Percentiles rank a stretch among this genome's conserved stretches.
These are phyloP conservation scores for Egretta garzetta DNA, from an alignment of 2,113 vertebrate species.

Conservation along the genomic window DNA sequence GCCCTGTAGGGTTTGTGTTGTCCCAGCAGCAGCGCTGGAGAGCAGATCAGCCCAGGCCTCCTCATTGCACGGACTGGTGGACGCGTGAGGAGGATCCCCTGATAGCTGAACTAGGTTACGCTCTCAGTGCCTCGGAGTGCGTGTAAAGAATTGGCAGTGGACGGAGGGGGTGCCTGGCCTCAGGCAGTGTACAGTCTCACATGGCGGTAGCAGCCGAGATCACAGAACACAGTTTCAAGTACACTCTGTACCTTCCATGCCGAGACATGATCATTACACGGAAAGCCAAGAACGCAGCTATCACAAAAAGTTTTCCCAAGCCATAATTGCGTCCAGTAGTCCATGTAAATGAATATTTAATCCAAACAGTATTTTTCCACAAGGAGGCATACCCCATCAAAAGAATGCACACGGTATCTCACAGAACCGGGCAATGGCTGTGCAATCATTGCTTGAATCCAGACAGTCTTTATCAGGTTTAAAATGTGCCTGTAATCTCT, in stretches of 20 bases:
- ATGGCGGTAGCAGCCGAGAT: neutral
- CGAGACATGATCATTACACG: neutral
- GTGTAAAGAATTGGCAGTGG: neutral
- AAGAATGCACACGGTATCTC: neutral
- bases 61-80: rapidly evolving
- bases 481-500: neutral
- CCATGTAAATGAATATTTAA: neutral
- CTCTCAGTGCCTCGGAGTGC: neutral
- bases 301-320: neutral
- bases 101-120: neutral
- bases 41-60: neutral
- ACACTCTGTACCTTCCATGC: neutral
- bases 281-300: neutral
- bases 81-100: neutral
- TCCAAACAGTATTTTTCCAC: neutral
- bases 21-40: neutral
- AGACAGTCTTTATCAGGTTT: neutral
- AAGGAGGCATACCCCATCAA: neutral
- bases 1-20: neutral
- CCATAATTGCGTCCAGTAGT: neutral
- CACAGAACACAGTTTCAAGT: neutral
- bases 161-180: neutral
- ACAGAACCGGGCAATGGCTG: neutral
- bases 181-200: neutral
- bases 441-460: neutral